Percentiles rank a stretch among this genome's conserved stretches.
Evolutionary conservation across 2,888 invertebrate genomes (phyloP).

Genomic region (Onthophagus sagittarius): DNA sequence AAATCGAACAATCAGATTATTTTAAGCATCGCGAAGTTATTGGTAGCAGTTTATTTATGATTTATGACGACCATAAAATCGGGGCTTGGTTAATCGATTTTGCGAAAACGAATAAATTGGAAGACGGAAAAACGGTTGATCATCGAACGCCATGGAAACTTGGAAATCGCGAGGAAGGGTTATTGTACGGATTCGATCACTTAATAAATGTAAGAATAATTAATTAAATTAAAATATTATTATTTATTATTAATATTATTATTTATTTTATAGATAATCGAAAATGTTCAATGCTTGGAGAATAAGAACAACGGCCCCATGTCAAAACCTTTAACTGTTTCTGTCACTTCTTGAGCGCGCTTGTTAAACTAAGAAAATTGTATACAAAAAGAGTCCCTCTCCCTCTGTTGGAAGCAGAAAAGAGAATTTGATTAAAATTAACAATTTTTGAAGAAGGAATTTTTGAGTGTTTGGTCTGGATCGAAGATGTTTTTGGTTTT

Average conservation of each 20-base stretch:
- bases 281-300: conserved; percentile 22
- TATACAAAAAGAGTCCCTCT: background rate
- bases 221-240: background rate
- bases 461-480: background rate
- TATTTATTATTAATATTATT: conserved; percentile 7
- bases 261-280: conserved; percentile 26
- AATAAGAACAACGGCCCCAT: conserved; percentile 24
- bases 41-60: conserved; percentile 90
- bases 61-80: conserved; percentile 83
- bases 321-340: conserved; percentile 37
- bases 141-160: conserved; percentile 82
- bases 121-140: conserved; percentile 64
- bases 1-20: conserved; percentile 79
- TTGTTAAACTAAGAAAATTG: background rate
- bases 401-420: background rate
- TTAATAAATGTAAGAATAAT: conserved; percentile 61
- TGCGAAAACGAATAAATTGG: conserved; percentile 82
- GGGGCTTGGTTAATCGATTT: conserved; percentile 98
- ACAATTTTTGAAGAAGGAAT: background rate
- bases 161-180: conserved; percentile 97
- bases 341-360: conserved; percentile 39
- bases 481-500: background rate
- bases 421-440: background rate
- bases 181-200: conserved; percentile 87
- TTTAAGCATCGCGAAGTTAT: conserved; percentile 89